Evolutionary conservation across 2,888 invertebrate genomes (phyloP), one percentile per base, ranked within the genome.

Genomic region (Baronia brevicornis): DNA sequence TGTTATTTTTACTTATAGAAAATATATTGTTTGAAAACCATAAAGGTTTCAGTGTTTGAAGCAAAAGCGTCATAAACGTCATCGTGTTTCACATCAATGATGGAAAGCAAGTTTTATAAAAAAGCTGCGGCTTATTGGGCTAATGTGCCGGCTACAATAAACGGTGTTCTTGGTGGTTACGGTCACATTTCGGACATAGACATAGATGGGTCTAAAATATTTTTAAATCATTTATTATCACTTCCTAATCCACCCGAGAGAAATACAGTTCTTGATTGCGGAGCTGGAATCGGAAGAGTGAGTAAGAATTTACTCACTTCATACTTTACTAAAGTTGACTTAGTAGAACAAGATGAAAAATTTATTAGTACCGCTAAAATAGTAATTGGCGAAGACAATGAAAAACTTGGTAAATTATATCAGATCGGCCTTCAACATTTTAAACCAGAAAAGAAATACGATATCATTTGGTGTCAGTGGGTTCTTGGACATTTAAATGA

Each of bases 391-490:
- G 60, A 67, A 28, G 60, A 85, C 38, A 71, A 78, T 28, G 55
- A 57, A 1, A 90, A 87, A 68, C 69, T 94, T 37, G 93, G 91
- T 6, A 75, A 88, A 39, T 85, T 91, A 48, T 91, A 89, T 70
- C 86, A 89, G 40, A 64, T 86, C 6, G 92, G 93, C 48, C 84
- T 98, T 32, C 98, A 98, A 73, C 82, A 93, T 53, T 98, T 98
- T 63, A 71, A 73, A n/a, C 94, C 96, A 0, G 84, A 87, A 38
- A 80, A 86, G 18, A 89, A 87, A 41, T 99, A 98, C 68, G 96
- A 98, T 66, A 84, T 97, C 5, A 93, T 98, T 50, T 98, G 98
- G 98, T 90, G 91, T 51, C 98, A 98, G 62, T 99, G 98, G 98
- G 97, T 98, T 4, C 72, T 95, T 8, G 93, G 94, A 0, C 93